Conservation (phyloP, 2,888 invertebrate genomes). For the Resseliella maxima region DNA sequence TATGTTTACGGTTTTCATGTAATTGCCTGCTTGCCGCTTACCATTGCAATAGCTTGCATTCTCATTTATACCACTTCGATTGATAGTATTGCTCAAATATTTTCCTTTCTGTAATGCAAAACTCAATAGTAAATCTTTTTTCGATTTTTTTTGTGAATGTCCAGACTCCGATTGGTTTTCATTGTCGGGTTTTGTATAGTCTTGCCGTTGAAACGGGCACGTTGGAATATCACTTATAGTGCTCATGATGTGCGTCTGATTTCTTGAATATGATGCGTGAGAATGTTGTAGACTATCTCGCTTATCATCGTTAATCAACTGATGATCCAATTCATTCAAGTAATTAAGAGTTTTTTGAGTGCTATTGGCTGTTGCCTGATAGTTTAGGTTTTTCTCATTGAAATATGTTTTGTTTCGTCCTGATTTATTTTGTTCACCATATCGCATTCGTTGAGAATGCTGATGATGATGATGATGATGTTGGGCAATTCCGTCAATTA, state of each 20-base stretch:
- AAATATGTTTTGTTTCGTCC: background rate
- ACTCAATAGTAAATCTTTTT: constrained; percentile 54
- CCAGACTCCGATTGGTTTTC: constrained; percentile 58
- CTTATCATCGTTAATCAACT: background rate
- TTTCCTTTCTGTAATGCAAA: constrained; percentile 56
- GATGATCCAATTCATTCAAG: constrained; percentile 34
- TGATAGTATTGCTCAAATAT: constrained; percentile 16
- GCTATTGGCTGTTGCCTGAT: background rate
- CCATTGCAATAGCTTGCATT: background rate
- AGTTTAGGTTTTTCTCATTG: background rate
- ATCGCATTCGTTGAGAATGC: no score
- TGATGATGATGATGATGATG: no score
- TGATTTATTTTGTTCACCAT: background rate
- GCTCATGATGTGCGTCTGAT: constrained; percentile 12
- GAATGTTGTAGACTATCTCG: background rate
- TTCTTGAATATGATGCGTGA: background rate
- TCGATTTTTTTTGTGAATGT: constrained; percentile 54
- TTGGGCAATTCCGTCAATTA: background rate
- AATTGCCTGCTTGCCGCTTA: constrained; percentile 26
- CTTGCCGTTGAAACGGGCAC: constrained; percentile 65
- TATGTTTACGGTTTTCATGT: constrained; percentile 39
- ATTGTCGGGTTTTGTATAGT: constrained; percentile 61
- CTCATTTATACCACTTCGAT: background rate
- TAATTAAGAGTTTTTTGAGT: background rate
- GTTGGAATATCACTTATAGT: constrained; percentile 64